A percentile compares a stretch with the other conserved stretches of the same genome.
These are phyloP conservation scores for Microchirus variegatus DNA, from an alignment of 2,797 vertebrate species.

Conservation along the genomic window DNA sequence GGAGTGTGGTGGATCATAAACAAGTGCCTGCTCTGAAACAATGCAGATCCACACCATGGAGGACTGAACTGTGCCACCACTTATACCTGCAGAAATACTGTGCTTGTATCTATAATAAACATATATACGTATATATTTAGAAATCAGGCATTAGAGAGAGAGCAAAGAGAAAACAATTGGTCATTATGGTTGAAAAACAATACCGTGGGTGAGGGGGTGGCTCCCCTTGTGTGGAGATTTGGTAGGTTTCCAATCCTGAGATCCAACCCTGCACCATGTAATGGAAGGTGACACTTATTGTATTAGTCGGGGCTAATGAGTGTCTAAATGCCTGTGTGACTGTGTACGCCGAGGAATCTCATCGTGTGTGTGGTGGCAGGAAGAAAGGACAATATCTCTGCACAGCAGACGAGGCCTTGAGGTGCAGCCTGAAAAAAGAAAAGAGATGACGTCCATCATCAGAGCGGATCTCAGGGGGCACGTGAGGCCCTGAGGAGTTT, in stretches of 20 bases:
- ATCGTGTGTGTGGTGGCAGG: slow-evolving; percentile 72
- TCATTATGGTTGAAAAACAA: slow-evolving; percentile 77
- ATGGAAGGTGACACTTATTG: slow-evolving; percentile 84
- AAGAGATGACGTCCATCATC: slow-evolving; percentile 30
- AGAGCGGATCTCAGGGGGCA: slow-evolving; percentile 51
- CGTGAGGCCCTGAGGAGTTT: slow-evolving; percentile 49
- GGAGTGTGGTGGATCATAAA: slow-evolving; percentile 64
- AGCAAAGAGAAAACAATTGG: slow-evolving; percentile 65
- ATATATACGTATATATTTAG: slow-evolving; percentile 6
- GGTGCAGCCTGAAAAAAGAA: slow-evolving; percentile 47
- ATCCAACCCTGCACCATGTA: slow-evolving; percentile 75
- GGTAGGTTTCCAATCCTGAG: slow-evolving; percentile 79
- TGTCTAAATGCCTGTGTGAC: slow-evolving; percentile 83
- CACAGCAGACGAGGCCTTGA: slow-evolving; percentile 52
- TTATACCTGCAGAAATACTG: background rate
- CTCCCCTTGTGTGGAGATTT: slow-evolving; percentile 73
- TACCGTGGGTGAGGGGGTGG: slow-evolving; percentile 56
- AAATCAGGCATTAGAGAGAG: slow-evolving; percentile 30
- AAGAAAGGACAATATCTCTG: slow-evolving; percentile 67
- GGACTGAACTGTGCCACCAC: slow-evolving; percentile 15
- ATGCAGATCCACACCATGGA: slow-evolving; percentile 43
- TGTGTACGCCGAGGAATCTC: slow-evolving; percentile 75
- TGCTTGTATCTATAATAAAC: slow-evolving; percentile 1
- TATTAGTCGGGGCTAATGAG: slow-evolving; percentile 83
- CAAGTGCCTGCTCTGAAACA: slow-evolving; percentile 72